Percentiles rank a stretch among this genome's conserved stretches.
phyloP scores from a whole-genome alignment of 1,140 invertebrate genomes.

The Vanessa tameamea region DNA sequence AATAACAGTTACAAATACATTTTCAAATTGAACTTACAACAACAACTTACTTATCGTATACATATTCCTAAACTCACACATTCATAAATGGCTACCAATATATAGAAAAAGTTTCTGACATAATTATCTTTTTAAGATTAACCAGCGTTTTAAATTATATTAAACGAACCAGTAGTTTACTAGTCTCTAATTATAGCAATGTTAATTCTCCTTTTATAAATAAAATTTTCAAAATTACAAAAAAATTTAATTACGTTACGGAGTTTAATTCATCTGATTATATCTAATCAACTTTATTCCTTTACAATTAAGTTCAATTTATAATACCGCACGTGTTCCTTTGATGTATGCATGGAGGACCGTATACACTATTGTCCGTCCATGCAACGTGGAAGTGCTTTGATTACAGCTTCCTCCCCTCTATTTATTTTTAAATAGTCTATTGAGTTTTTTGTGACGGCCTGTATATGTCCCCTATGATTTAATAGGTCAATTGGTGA shows the following conservation, averaged over 20 bases:
- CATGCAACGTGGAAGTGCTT: slow-evolving; percentile 65
- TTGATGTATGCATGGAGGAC: slow-evolving; percentile 46
- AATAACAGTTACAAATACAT: no score
- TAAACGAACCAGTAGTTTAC: no score
- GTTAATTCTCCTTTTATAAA: no score
- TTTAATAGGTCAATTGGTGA: slow-evolving; percentile 50
- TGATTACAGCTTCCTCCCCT: slow-evolving; percentile 73
- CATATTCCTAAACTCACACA: no score
- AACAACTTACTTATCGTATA: no score
- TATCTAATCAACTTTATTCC: not conserved
- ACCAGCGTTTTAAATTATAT: no score
- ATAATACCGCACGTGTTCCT: slow-evolving; percentile 43
- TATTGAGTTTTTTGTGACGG: slow-evolving; percentile 55
- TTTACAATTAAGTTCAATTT: slow-evolving; percentile 10
- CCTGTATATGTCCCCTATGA: slow-evolving; percentile 51
- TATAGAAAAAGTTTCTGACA: no score
- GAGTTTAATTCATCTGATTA: slow-evolving; percentile 3
- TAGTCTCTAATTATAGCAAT: no score
- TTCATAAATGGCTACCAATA: no score
- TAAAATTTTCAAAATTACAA: not conserved
- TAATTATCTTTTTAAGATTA: no score
- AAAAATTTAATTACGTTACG: not conserved
- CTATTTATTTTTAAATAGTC: slow-evolving; percentile 72
- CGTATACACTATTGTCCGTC: slow-evolving; percentile 71
- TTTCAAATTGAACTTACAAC: no score